Conservation (phyloP, 2,888 invertebrate species). For the Amaurobius ferox region DNA sequence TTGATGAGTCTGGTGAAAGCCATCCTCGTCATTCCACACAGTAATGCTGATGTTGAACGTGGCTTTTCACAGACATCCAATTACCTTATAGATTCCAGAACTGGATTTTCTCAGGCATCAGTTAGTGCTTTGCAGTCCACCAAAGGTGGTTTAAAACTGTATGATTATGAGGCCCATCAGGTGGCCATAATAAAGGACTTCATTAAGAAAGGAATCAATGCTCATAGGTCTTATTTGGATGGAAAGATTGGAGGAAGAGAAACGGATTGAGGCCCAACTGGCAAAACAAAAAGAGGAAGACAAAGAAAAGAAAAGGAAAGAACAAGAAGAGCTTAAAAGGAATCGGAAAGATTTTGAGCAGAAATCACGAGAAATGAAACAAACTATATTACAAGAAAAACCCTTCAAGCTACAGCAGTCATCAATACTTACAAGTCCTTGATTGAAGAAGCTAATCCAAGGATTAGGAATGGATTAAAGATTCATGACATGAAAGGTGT, state of each 20-base stretch:
- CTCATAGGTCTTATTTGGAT: neutral
- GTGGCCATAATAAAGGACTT: neutral
- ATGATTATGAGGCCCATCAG: too few relatives aligned
- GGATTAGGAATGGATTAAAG: neutral
- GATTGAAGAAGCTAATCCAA: neutral
- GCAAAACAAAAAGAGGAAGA: too few relatives aligned
- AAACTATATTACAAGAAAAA: neutral
- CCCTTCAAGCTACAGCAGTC: neutral
- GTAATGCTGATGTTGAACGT: neutral
- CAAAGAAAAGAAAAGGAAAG: too few relatives aligned
- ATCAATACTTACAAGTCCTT: conserved; percentile 6
- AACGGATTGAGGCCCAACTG: neutral
- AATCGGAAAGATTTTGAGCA: too few relatives aligned
- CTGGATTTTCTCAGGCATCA: neutral
- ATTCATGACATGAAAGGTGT: neutral
- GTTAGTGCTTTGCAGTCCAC: neutral
- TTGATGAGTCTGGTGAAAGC: neutral
- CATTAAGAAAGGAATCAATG: neutral
- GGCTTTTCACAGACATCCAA: conserved; percentile 6
- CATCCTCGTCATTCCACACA: neutral
- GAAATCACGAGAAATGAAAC: too few relatives aligned
- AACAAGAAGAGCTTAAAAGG: too few relatives aligned
- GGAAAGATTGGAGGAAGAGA: neutral
- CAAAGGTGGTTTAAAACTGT: neutral
- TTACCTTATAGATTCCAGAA: neutral